phyloP scores from a whole-genome alignment of 2,888 invertebrate genomes.

The Eristalis tenax region DNA sequence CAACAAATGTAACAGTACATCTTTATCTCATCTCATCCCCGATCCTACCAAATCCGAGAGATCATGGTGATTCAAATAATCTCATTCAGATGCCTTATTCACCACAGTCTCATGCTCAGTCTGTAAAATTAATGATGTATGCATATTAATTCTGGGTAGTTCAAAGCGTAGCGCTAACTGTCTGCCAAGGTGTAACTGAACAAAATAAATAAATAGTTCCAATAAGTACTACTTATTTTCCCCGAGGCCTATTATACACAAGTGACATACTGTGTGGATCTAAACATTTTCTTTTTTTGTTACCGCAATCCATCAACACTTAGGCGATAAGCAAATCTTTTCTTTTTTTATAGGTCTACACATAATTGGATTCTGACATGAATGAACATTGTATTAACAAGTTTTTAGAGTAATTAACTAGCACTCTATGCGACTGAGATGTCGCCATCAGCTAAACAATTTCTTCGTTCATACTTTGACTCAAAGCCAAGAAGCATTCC shows the following conservation, averaged over 20 bases:
- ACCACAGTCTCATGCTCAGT: neutral
- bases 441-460: neutral
- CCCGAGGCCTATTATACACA: neutral
- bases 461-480: neutral
- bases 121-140: neutral
- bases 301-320: neutral
- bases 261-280: neutral
- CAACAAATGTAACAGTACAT: neutral
- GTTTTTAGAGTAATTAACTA: neutral
- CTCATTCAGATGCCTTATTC: neutral
- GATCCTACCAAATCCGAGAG: neutral
- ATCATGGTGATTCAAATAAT: neutral
- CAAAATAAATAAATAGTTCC: neutral
- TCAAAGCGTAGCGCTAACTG: neutral
- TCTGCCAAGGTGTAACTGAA: neutral
- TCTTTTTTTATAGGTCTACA: neutral
- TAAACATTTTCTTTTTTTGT: neutral
- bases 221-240: neutral
- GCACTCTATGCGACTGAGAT: neutral
- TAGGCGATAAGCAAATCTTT: neutral
- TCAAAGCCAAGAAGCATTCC: conserved; percentile 18
- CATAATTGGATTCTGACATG: neutral
- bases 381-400: neutral
- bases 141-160: neutral
- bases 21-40: neutral